Evolutionary conservation across 1,140 invertebrate genomes (phyloP).

Genomic region (Tetranychus urticae): DNA sequence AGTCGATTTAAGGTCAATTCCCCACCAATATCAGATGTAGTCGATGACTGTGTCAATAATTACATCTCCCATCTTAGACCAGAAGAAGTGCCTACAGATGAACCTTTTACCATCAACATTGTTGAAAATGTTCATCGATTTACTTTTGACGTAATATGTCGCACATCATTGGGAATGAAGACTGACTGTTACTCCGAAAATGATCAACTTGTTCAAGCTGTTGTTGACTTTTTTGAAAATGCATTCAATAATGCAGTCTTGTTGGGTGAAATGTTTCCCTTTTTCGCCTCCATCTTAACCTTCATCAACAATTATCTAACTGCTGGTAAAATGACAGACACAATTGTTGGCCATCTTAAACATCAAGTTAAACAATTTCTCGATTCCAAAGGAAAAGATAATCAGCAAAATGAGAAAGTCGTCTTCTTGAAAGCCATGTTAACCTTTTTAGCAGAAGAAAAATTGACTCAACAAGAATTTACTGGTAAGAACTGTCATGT

Average conservation of each 20-base stretch:
- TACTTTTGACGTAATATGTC: conserved; percentile 8
- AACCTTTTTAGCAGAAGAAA: not conserved
- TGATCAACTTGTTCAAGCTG: not conserved
- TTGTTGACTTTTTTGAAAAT: not conserved
- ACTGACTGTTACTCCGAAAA: conserved; percentile 11
- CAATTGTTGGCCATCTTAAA: conserved; percentile 17
- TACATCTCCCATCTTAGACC: not conserved
- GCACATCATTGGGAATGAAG: conserved; percentile 12
- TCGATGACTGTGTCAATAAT: not conserved
- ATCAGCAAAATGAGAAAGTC: not conserved
- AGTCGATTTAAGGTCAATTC: not conserved
- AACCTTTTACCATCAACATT: not conserved
- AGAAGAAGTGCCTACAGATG: not conserved
- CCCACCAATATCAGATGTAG: not conserved
- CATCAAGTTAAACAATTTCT: not conserved
- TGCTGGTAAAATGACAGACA: conserved; percentile 18
- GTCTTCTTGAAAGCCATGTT: not conserved
- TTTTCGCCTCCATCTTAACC: conserved; percentile 9
- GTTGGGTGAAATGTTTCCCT: not conserved
- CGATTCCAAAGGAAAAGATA: not conserved
- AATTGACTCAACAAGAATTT: not conserved
- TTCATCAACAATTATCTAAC: conserved; percentile 17
- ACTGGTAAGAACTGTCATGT: not conserved
- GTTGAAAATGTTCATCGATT: not conserved
- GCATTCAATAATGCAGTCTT: not conserved